phyloP scores from a whole-genome alignment of 2,113 vertebrate genomes.

The Mesocricetus auratus region DNA sequence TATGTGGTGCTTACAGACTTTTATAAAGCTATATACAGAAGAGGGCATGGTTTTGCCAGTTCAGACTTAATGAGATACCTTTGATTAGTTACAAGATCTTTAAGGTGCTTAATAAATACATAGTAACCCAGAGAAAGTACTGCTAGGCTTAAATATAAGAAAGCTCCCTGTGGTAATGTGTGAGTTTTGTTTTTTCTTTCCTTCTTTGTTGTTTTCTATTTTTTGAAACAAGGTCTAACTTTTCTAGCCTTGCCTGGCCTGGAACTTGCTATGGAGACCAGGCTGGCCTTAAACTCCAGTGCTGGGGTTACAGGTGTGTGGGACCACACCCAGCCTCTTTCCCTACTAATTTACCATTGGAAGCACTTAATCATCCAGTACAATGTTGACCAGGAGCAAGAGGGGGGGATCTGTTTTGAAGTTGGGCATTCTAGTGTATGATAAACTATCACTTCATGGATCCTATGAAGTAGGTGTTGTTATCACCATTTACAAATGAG shows the following conservation, averaged over 20 bases:
- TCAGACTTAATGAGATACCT: slow-evolving; percentile 44
- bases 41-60: neutral
- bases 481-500: neutral
- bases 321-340: neutral
- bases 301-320: neutral
- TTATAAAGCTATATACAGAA: neutral
- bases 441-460: neutral
- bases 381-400: neutral
- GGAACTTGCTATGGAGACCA: neutral
- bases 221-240: neutral
- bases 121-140: neutral
- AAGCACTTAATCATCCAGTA: neutral
- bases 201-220: neutral
- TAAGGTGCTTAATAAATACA: neutral
- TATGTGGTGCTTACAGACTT: neutral
- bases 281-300: neutral
- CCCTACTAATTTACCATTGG: neutral
- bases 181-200: neutral
- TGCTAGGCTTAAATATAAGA: neutral
- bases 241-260: neutral
- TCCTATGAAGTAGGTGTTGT: neutral
- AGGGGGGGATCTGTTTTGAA: neutral
- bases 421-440: neutral
- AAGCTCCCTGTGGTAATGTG: neutral
- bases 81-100: neutral